These are phyloP conservation scores for Philopotamus ludificatus DNA, from an alignment of 1,140 invertebrate genomes.

Conservation along the genomic window DNA sequence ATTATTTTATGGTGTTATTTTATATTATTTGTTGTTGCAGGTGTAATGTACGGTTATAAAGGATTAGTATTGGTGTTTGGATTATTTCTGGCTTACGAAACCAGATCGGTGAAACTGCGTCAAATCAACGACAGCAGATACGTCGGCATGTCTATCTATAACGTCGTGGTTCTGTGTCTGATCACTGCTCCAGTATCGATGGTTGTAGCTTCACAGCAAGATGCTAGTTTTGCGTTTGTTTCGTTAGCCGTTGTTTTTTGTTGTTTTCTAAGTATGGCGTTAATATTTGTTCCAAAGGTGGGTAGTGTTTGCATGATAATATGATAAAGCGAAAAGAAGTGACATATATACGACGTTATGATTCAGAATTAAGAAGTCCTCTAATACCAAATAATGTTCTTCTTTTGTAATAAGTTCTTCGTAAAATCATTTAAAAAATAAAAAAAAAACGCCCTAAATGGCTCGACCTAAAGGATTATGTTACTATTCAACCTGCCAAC, in stretches of 20 bases:
- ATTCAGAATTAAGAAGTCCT: neutral
- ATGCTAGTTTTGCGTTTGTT: conserved; percentile 96
- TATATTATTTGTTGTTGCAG: conserved; percentile 55
- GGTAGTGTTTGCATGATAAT: conserved; percentile 37
- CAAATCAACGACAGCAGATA: conserved; percentile 95
- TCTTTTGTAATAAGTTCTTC: no score
- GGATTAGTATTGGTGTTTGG: conserved; percentile 95
- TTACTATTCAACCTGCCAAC: no score
- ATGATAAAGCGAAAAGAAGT: neutral
- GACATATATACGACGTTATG: neutral
- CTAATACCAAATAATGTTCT: no score
- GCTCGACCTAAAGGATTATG: no score
- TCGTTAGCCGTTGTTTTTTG: conserved; percentile 94
- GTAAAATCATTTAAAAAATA: no score
- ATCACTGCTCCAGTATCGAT: conserved; percentile 96
- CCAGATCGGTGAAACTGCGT: conserved; percentile 91
- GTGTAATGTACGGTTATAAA: conserved; percentile 94
- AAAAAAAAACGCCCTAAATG: no score
- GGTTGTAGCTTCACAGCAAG: conserved; percentile 94
- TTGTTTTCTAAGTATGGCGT: conserved; percentile 94
- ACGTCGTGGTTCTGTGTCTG: conserved; percentile 95
- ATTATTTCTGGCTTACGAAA: conserved; percentile 96
- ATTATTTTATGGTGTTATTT: no score
- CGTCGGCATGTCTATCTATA: conserved; percentile 99
- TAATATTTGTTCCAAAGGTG: conserved; percentile 96